phyloP scores from a whole-genome alignment of 2,113 vertebrate genomes.

The Arvicanthis niloticus region DNA sequence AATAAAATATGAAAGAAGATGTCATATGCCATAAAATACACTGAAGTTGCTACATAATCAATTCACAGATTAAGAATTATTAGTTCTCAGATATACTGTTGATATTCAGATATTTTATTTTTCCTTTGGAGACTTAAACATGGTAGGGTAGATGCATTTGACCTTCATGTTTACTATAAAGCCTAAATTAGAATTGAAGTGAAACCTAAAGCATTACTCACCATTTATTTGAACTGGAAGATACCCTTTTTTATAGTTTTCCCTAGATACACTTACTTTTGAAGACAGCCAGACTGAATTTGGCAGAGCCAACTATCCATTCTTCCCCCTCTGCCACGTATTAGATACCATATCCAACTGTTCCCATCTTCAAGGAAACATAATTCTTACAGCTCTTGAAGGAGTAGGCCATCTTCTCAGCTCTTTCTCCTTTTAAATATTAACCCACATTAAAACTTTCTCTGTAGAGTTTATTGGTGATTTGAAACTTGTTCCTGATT shows the following conservation, averaged over 20 bases:
- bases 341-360: no score
- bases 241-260: not conserved
- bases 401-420: not conserved
- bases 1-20: not conserved
- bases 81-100: not conserved
- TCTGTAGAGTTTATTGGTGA: slow-evolving; percentile 32
- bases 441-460: not conserved
- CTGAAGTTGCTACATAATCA: not conserved
- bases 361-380: not conserved
- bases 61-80: not conserved
- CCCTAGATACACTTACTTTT: not conserved
- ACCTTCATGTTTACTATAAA: not conserved
- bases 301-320: not conserved
- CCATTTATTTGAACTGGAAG: not conserved
- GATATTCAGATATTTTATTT: not conserved
- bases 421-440: rapidly evolving
- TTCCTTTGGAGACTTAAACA: not conserved
- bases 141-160: not conserved
- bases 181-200: not conserved
- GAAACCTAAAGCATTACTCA: rapidly evolving
- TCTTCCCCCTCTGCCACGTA: rapidly evolving
- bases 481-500: slow-evolving; percentile 48
- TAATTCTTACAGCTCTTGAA: rapidly evolving
- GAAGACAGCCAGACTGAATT: not conserved
- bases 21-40: not conserved